phyloP scores from a whole-genome alignment of 1,140 invertebrate species.

The Diploscapter pachys region DNA sequence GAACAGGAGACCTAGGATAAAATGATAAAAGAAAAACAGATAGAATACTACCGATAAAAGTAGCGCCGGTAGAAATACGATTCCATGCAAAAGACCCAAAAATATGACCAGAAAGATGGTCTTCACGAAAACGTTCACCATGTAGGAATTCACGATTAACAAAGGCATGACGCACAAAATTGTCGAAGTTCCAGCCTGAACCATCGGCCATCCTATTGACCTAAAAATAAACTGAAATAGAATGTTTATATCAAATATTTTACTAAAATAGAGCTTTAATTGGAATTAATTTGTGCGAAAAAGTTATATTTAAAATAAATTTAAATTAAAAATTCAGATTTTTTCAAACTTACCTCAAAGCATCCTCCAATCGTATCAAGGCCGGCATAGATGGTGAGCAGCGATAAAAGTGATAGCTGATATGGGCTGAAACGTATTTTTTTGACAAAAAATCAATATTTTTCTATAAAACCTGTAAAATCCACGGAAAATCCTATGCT shows the following conservation, averaged over 20 bases:
- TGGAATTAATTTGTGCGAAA: too few relatives aligned
- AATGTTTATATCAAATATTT: neutral
- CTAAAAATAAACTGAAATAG: conserved; percentile 7
- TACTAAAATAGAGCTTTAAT: neutral
- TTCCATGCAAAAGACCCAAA: conserved; percentile 39
- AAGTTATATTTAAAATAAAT: too few relatives aligned
- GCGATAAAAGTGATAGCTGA: conserved; percentile 43
- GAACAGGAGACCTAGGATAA: too few relatives aligned
- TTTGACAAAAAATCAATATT: neutral
- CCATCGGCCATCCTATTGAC: conserved; percentile 77
- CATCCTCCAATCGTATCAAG: conserved; percentile 38
- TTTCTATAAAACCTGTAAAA: conserved; percentile 27
- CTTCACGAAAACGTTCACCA: conserved; percentile 60
- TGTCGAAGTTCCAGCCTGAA: conserved; percentile 87
- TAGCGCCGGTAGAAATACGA: conserved; percentile 36
- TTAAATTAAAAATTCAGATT: neutral
- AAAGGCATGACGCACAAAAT: conserved; percentile 81
- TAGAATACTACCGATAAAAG: conserved; percentile 23
- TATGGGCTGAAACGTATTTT: conserved; percentile 30
- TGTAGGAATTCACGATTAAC: conserved; percentile 82
- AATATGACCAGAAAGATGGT: conserved; percentile 37
- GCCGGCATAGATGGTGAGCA: conserved; percentile 29
- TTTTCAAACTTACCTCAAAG: conserved; percentile 24
- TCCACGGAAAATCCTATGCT: conserved; percentile 40
- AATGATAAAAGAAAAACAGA: neutral